Conservation (phyloP, 2,888 invertebrate genomes). For the Malachius bipustulatus region DNA sequence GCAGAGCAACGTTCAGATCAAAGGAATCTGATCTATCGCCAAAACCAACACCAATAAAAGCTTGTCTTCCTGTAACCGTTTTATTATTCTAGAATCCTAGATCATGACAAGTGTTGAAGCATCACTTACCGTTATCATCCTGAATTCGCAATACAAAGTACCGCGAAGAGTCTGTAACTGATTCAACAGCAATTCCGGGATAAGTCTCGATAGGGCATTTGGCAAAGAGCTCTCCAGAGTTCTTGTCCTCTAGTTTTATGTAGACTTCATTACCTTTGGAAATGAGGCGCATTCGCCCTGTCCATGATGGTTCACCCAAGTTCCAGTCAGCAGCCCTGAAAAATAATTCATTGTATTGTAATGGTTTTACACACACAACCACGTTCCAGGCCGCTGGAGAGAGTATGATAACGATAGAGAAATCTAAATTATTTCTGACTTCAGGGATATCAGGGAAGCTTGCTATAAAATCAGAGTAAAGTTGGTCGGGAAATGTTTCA, state of each 20-base stretch:
- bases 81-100: constrained; percentile 1
- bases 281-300: constrained; percentile 87
- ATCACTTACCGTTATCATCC: constrained; percentile 71
- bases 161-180: constrained; percentile 94
- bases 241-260: constrained; percentile 93
- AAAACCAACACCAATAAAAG: constrained; percentile 96
- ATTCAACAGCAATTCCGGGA: constrained; percentile 88
- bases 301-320: constrained; percentile 96
- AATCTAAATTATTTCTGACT: no score
- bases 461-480: no score
- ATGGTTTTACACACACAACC: no score
- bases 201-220: constrained; percentile 93
- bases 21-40: constrained; percentile 97
- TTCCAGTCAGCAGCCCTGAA: constrained; percentile 98
- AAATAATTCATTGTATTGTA: constrained; percentile 21
- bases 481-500: no score
- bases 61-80: constrained; percentile 54
- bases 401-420: no score
- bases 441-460: no score
- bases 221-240: constrained; percentile 86
- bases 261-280: constrained; percentile 76
- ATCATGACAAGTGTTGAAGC: neutral
- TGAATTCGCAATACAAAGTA: constrained; percentile 94
- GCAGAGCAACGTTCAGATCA: constrained; percentile 95
- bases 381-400: no score